These are phyloP conservation scores for Brienomyrus longianalis DNA, from an alignment of 2,113 vertebrate species.

Conservation along the genomic window DNA sequence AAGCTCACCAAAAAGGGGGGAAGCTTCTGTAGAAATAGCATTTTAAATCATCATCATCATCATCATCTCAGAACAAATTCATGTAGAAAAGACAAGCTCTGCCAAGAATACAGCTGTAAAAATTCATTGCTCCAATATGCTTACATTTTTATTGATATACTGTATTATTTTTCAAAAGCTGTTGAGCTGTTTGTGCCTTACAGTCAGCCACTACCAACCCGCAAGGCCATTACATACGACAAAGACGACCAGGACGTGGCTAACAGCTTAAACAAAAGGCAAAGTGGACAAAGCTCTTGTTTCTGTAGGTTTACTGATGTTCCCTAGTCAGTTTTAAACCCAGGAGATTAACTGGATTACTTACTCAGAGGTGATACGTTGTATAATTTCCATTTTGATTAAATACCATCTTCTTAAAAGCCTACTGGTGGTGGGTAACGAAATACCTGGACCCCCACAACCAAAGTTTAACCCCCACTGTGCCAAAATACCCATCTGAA, in stretches of 20 bases:
- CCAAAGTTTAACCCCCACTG: not conserved
- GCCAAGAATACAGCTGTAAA: not conserved
- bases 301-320: not conserved
- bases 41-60: not conserved
- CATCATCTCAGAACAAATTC: not conserved
- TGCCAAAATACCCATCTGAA: not conserved
- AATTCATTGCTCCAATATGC: not conserved
- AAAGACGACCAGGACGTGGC: not conserved
- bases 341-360: not conserved
- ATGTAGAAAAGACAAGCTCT: not conserved
- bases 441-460: not conserved
- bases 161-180: not conserved
- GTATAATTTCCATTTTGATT: not conserved
- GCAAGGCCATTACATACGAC: not conserved
- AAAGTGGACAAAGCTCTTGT: not conserved
- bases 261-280: not conserved
- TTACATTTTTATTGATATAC: not conserved
- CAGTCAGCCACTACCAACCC: not conserved
- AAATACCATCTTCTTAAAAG: not conserved
- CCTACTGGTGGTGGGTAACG: not conserved
- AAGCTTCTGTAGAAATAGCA: slow-evolving; percentile 29
- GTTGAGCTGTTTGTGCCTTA: not conserved
- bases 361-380: not conserved
- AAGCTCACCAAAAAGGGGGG: not conserved
- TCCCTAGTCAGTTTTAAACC: not conserved